Conservation (phyloP, 2,888 invertebrate genomes). For the Cantharis flavilabris region DNA sequence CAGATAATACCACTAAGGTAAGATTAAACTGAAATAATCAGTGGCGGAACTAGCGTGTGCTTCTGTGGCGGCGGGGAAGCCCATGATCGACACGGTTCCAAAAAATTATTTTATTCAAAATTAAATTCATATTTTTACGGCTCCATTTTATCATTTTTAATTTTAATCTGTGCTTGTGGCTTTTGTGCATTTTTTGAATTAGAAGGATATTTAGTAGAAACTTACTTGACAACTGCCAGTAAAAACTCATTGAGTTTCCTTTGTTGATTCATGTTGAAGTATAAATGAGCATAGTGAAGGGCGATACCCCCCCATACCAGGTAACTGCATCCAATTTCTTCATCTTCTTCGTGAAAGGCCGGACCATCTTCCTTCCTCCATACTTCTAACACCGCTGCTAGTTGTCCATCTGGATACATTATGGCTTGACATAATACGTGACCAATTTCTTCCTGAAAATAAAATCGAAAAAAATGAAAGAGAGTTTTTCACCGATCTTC, state of each 20-base stretch:
- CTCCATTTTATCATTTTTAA: too few relatives aligned
- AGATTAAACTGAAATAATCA: too few relatives aligned
- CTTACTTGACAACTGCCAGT: slow-evolving; percentile 76
- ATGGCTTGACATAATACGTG: slow-evolving; percentile 67
- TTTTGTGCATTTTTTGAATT: too few relatives aligned
- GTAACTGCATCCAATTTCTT: slow-evolving; percentile 69
- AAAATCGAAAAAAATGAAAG: neutral
- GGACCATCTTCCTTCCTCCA: slow-evolving; percentile 60
- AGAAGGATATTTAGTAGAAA: too few relatives aligned
- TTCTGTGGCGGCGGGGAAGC: too few relatives aligned
- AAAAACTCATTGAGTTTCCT: slow-evolving; percentile 77
- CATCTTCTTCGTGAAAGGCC: slow-evolving; percentile 69
- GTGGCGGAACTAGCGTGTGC: too few relatives aligned
- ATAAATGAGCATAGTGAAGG: slow-evolving; percentile 71
- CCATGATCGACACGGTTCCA: too few relatives aligned
- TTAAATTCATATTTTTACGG: too few relatives aligned
- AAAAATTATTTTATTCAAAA: too few relatives aligned
- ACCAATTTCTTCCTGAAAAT: slow-evolving; percentile 49
- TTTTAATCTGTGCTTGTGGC: too few relatives aligned
- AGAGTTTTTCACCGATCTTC: too few relatives aligned
- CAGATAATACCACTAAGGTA: too few relatives aligned
- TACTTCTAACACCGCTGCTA: slow-evolving; percentile 71
- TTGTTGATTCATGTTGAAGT: slow-evolving; percentile 71
- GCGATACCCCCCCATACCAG: slow-evolving; percentile 73
- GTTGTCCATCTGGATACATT: slow-evolving; percentile 64